Conservation (phyloP, 2,113 vertebrate genomes). For the Pluvialis apricaria region DNA sequence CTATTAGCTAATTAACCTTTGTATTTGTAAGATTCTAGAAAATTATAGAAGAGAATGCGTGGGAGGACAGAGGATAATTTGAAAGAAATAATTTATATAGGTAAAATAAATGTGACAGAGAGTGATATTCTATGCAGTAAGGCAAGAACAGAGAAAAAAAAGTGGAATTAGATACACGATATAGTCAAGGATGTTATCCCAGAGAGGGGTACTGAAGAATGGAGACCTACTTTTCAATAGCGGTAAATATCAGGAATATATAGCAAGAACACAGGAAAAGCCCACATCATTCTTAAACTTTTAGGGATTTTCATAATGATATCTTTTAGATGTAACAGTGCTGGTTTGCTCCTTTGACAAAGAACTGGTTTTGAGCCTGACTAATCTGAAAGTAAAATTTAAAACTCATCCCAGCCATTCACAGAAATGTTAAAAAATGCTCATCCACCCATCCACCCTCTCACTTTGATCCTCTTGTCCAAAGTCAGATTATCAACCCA, state of each 20-base stretch:
- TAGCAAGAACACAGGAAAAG: neutral
- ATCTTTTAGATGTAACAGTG: neutral
- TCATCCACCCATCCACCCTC: neutral
- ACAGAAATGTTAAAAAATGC: neutral
- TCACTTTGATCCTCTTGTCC: neutral
- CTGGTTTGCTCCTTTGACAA: neutral
- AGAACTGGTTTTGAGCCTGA: neutral
- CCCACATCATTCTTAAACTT: neutral
- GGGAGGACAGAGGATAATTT: neutral
- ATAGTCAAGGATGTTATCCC: neutral
- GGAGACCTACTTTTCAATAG: neutral
- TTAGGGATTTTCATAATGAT: neutral
- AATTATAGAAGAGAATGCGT: neutral
- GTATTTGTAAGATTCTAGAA: neutral
- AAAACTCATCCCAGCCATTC: neutral
- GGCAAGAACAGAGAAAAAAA: neutral
- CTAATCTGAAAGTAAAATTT: neutral
- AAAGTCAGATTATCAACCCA: neutral
- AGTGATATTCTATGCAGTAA: neutral
- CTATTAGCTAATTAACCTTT: slow-evolving; percentile 2
- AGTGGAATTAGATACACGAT: neutral
- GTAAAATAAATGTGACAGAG: neutral
- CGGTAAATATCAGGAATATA: neutral
- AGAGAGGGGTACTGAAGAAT: neutral
- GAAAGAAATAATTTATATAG: neutral